Evolutionary conservation across 2,797 vertebrate species (phyloP).

Genomic region (Percopsis omiscomaycus): DNA sequence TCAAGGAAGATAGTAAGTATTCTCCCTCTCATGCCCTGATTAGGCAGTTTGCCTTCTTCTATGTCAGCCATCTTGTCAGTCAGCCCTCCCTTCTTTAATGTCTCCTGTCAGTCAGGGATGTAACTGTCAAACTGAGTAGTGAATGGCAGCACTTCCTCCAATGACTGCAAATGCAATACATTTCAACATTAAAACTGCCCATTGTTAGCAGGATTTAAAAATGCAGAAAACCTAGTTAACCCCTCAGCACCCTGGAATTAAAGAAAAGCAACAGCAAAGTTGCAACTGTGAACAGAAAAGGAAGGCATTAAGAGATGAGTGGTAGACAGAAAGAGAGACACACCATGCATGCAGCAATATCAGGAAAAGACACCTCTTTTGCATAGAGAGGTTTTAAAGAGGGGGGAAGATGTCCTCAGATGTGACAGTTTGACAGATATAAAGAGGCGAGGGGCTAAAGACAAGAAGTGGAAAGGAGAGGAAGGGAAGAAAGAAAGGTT

Average conservation of each 20-base stretch:
- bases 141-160: conserved; percentile 48
- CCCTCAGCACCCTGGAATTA: conserved; percentile 13
- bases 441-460: conserved; percentile 60
- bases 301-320: no score
- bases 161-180: conserved; percentile 58
- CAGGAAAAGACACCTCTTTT: conserved; percentile 25
- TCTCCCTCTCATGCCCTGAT: conserved; percentile 48
- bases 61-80: conserved; percentile 76
- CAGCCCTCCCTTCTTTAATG: conserved; percentile 62
- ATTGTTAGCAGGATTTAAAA: conserved; percentile 30
- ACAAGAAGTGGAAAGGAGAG: conserved; percentile 62
- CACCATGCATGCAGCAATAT: not conserved
- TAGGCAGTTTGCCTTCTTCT: conserved; percentile 58
- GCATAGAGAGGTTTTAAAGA: conserved; percentile 12
- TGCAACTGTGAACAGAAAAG: conserved; percentile 14
- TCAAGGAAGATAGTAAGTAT: conserved; percentile 40
- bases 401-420: conserved; percentile 63
- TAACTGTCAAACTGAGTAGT: conserved; percentile 61
- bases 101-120: conserved; percentile 70
- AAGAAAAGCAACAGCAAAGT: conserved; percentile 5
- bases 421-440: conserved; percentile 64
- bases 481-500: conserved; percentile 50
- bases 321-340: not conserved
- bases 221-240: not conserved
- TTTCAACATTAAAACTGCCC: conserved; percentile 37